Percentiles rank a stretch among this genome's conserved stretches.
Conservation (phyloP, 2,888 invertebrate genomes). For the Neoaliturus tenellus region DNA sequence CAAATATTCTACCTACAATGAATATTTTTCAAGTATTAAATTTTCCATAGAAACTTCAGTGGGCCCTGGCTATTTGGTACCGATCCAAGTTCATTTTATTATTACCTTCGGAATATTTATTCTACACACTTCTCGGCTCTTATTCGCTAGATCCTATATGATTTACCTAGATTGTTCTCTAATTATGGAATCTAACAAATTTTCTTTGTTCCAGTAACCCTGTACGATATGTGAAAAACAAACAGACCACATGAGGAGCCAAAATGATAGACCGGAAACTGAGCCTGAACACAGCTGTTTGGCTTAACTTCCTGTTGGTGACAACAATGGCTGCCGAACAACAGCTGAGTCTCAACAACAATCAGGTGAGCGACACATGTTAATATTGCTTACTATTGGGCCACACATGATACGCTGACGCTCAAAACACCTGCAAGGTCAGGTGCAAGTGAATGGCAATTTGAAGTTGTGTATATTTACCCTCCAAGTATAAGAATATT, state of each 20-base stretch:
- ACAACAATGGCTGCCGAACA: conserved; percentile 34
- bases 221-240: conserved; percentile 21
- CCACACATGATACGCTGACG: neutral
- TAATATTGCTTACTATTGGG: neutral
- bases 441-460: neutral
- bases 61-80: no score
- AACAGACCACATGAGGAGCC: conserved; percentile 17
- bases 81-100: no score
- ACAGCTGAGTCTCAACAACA: conserved; percentile 22
- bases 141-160: no score
- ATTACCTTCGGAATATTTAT: no score
- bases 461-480: no score
- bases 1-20: no score
- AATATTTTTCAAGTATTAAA: no score
- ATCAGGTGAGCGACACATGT: conserved; percentile 25
- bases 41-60: no score
- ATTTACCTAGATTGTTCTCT: no score
- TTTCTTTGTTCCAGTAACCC: neutral
- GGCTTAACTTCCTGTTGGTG: conserved; percentile 43
- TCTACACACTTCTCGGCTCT: no score
- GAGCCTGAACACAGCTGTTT: conserved; percentile 48
- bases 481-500: no score
- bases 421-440: neutral
- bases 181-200: no score
- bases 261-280: conserved; percentile 41